Percentiles rank a stretch among this genome's conserved stretches.
Evolutionary conservation across 2,888 invertebrate species (phyloP).

Genomic region (Sylvicola fuscatus): DNA sequence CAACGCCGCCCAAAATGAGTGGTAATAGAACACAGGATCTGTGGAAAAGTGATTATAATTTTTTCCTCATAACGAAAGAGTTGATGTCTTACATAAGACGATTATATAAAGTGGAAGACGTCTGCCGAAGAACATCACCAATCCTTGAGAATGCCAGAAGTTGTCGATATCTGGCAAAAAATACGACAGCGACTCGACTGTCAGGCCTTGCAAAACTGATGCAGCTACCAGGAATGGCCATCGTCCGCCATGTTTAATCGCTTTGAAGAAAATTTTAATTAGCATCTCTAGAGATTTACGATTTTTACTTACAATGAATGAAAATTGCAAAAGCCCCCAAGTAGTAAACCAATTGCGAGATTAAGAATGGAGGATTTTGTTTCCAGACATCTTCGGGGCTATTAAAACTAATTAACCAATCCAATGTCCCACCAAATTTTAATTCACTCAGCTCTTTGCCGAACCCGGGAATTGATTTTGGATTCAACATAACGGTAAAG

Average conservation of each 20-base stretch:
- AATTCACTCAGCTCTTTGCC: conserved; percentile 2
- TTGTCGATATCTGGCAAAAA: conserved; percentile 54
- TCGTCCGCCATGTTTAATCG: conserved; percentile 46
- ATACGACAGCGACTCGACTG: conserved; percentile 49
- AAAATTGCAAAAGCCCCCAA: conserved; percentile 41
- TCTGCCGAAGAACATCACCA: conserved; percentile 46
- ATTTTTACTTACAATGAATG: conserved; percentile 36
- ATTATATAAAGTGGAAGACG: conserved; percentile 54
- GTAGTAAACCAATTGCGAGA: conserved; percentile 38
- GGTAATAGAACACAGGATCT: conserved; percentile 41
- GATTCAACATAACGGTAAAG: not conserved
- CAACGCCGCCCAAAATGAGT: conserved; percentile 34
- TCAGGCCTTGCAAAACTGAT: conserved; percentile 48
- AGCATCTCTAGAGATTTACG: not conserved
- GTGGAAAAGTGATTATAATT: conserved; percentile 10
- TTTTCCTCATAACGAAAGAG: too few relatives aligned
- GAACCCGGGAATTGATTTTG: conserved; percentile 2
- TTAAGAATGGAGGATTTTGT: conserved; percentile 43
- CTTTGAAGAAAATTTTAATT: conserved; percentile 22
- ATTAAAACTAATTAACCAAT: conserved; percentile 39
- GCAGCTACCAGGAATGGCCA: conserved; percentile 56
- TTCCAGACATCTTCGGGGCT: conserved; percentile 34
- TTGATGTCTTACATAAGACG: conserved; percentile 38
- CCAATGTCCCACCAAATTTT: conserved; percentile 17
- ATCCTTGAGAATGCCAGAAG: conserved; percentile 67